Conservation (phyloP, 1,140 invertebrate species). For the Zophobas morio region DNA sequence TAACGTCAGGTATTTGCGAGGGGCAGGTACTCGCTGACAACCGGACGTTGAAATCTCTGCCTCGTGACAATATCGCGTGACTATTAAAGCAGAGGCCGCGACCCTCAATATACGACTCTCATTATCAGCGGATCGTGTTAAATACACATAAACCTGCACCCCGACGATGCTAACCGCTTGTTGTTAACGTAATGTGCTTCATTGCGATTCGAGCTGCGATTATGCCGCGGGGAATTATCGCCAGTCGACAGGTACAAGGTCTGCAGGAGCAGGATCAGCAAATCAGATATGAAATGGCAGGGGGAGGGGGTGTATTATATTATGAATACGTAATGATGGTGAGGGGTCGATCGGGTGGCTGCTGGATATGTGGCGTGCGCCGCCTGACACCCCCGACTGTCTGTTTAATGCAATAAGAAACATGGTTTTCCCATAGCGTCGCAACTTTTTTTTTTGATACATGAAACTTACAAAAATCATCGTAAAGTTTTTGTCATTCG, state of each 20-base stretch:
- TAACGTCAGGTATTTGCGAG: slow-evolving; percentile 45
- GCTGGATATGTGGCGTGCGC: too few relatives aligned
- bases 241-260: slow-evolving; percentile 31
- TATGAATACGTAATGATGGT: too few relatives aligned
- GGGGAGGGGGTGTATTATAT: too few relatives aligned
- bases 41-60: slow-evolving; percentile 46
- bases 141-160: slow-evolving; percentile 53
- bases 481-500: too few relatives aligned
- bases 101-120: slow-evolving; percentile 51
- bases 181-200: slow-evolving; percentile 55
- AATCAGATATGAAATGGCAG: neutral
- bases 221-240: slow-evolving; percentile 48
- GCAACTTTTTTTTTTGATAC: too few relatives aligned
- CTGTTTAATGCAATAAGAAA: too few relatives aligned
- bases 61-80: slow-evolving; percentile 54
- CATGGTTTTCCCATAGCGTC: too few relatives aligned
- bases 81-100: slow-evolving; percentile 39
- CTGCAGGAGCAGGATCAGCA: neutral
- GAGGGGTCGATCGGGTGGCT: too few relatives aligned
- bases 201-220: slow-evolving; percentile 53
- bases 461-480: too few relatives aligned
- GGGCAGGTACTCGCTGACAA: slow-evolving; percentile 48
- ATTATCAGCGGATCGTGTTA: slow-evolving; percentile 55
- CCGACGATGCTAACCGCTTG: slow-evolving; percentile 54
- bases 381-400: too few relatives aligned